These are phyloP conservation scores for Tenthredo scrophulariae DNA, from an alignment of 2,888 invertebrate species.

Conservation along the genomic window DNA sequence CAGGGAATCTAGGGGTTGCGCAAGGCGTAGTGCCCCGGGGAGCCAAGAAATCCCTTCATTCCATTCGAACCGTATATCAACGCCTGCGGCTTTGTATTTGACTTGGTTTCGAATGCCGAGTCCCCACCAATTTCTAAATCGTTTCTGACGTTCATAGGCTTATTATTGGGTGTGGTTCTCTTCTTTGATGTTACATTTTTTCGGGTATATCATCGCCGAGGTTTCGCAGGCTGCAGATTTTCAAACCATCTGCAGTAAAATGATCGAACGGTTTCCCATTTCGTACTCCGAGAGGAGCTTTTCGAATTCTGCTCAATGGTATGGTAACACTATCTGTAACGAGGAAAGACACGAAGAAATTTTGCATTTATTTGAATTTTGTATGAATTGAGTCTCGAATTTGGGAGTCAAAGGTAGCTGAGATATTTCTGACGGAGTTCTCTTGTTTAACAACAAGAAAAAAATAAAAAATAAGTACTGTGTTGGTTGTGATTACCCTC, in stretches of 20 bases:
- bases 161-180: conserved; percentile 65
- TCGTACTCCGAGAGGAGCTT: not conserved
- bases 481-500: not conserved
- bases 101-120: conserved; percentile 61
- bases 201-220: conserved; percentile 51
- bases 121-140: conserved; percentile 63
- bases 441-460: not conserved
- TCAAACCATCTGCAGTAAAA: not conserved
- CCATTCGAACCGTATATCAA: conserved; percentile 62
- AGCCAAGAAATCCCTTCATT: conserved; percentile 49
- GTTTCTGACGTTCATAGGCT: conserved; percentile 67
- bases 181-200: conserved; percentile 57
- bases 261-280: not conserved
- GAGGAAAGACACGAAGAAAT: not conserved
- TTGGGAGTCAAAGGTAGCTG: not conserved
- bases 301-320: not conserved
- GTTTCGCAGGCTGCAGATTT: conserved; percentile 53
- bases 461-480: not conserved
- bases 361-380: not conserved
- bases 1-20: conserved; percentile 41
- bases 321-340: not conserved
- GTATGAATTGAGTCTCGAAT: conserved; percentile 4
- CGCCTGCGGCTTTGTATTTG: conserved; percentile 68
- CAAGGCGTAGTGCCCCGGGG: conserved; percentile 33
- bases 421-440: not conserved